Evolutionary conservation across 2,888 invertebrate genomes (phyloP), one percentile per base, ranked within the genome.

Genomic region (Yponomeuta plumbellus): DNA sequence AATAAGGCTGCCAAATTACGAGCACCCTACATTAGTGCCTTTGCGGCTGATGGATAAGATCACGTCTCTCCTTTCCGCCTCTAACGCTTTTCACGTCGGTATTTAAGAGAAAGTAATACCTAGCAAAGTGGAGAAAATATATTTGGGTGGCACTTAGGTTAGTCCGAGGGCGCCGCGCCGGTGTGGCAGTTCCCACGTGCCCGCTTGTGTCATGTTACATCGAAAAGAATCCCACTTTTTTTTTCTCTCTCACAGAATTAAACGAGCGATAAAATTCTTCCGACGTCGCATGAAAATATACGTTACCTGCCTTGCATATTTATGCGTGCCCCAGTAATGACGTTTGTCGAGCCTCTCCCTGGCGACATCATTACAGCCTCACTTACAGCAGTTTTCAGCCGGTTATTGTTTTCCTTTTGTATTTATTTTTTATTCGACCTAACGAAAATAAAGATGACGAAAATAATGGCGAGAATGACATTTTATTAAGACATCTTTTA

Each of bases 231-330:
- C 84, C 34, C 26, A 84, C 81, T 88, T 88, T 86, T 88, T 86
- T 26, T 88, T 87, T 86, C 85, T 84, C 81, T 86, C 85, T 84
- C 81, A 84, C 83, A 84, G 86, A 90, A 90, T 91, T 91, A 90
- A 90, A 88, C 88, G 86, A 80, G 84, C 87, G 90, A 91, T 90
- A 91, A 91, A 89, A 91, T 91, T 91, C 91, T 86, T 84, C 88
- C 86, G 88, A 88, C 88, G 91, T 91, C 88, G 86, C 90, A 88
- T 89, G 89, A 89, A 91, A 91, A 91, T 90, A 89, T 90, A 86
- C 89, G 88, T 89, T 87, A 90, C 91, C 89, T 89, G 91, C 83
- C 91, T 86, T 90, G 91, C 91, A 91, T 91, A 90, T 88, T 91
- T 90, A 91, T 90, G 87, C 83, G 88, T 86, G 83, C 78, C 84